Base-by-base conservation (phyloP, 2,888 invertebrate genomes). In the Unio pictorum region DNA sequence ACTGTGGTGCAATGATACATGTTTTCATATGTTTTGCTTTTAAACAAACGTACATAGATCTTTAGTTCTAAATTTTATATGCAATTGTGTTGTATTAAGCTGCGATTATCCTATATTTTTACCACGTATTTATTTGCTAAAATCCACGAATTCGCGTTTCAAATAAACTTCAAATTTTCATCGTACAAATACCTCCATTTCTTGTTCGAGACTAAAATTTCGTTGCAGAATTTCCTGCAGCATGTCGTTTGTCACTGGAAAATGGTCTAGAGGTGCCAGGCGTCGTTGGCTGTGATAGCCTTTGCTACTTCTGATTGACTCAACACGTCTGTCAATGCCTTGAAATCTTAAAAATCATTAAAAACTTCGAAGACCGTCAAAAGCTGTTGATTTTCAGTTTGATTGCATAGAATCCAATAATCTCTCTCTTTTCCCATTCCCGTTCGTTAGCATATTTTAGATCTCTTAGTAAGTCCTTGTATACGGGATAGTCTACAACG, bases 181-280 rank as follows among this genome's bases (percentile, higher is more conserved):
- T 45, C 3, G 3, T 3, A 45, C 11, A 45, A 15, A 45, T 71
- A 77, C 77, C 71, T 73, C 65, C n/a, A 77, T 77, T 67, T 77
- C 77, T 30, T 77, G 67, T 20, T 69, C 69, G 8, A 77, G 59
- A 0, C 71, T 28, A 61, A 64, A 26, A 28, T 68, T 74, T 28
- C 77, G 64, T n/a, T 77, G 73, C 15, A 77, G 67, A 18, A 71
- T 57, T 28, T 58, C 61, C 15, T 59, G 61, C 23, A 77, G 71
- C 66, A 75, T 68, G n/a, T 73, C 74, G 23, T 71, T 59, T 3
- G 73, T 77, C 8, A 77, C 74, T 34, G 77, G 77, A 58, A 77
- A 75, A 55, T 74, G 65, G 1, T 55, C 45, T 7, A 75, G 64
- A 4, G 62, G 58, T 18, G 57, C 55, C 77, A 77, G 5, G 60